Evolutionary conservation across 2,113 vertebrate species (phyloP).

Genomic region (Proterorhinus semilunaris): DNA sequence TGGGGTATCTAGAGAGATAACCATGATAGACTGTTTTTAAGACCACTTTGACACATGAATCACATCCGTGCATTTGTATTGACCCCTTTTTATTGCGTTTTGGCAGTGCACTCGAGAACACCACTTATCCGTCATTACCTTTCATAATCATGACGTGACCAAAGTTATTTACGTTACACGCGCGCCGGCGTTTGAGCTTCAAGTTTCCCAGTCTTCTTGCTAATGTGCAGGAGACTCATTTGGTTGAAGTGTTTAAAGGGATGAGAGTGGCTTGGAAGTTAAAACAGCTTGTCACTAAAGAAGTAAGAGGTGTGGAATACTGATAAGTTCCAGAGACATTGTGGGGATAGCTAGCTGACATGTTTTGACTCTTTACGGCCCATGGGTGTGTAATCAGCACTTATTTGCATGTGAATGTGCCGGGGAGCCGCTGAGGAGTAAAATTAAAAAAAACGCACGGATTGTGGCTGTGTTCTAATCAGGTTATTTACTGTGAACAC

Average conservation of each 20-base stretch:
- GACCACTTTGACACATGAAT: slow-evolving; percentile 43
- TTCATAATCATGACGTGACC: slow-evolving; percentile 70
- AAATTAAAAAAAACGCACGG: slow-evolving; percentile 43
- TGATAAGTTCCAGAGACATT: slow-evolving; percentile 17
- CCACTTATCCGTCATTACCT: slow-evolving; percentile 52
- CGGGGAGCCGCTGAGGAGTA: slow-evolving; percentile 26
- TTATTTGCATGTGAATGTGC: slow-evolving; percentile 24
- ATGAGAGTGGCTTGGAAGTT: slow-evolving; percentile 28
- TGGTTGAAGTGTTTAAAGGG: slow-evolving; percentile 39
- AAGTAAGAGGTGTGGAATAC: slow-evolving; percentile 27
- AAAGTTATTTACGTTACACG: slow-evolving; percentile 63
- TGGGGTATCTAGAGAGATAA: slow-evolving; percentile 36
- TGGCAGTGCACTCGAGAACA: slow-evolving; percentile 49
- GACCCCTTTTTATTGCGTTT: slow-evolving; percentile 45
- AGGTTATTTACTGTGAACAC: slow-evolving; percentile 34
- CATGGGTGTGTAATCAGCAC: slow-evolving; percentile 23
- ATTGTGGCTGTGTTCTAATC: slow-evolving; percentile 25
- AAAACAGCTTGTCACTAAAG: slow-evolving; percentile 40
- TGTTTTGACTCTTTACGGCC: slow-evolving; percentile 36
- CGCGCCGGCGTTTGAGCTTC: slow-evolving; percentile 48
- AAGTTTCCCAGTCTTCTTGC: slow-evolving; percentile 36
- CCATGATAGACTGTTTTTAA: slow-evolving; percentile 32
- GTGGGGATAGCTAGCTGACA: slow-evolving; percentile 21
- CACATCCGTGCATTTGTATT: slow-evolving; percentile 53
- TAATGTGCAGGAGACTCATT: slow-evolving; percentile 44